These are phyloP conservation scores for Galerucella calmariensis DNA, from an alignment of 2,888 invertebrate species.

Conservation along the genomic window DNA sequence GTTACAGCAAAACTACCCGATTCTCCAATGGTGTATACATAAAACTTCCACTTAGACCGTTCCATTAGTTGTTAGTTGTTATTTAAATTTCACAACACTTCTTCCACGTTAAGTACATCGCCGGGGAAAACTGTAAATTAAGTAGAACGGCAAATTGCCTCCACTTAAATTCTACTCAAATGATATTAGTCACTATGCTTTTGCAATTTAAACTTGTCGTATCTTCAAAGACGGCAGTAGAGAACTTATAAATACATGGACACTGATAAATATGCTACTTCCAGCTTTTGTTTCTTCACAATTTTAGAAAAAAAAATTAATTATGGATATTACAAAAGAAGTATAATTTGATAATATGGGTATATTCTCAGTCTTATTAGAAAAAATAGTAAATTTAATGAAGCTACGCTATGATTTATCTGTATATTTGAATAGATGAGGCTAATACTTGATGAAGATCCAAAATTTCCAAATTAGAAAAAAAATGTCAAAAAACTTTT, in stretches of 20 bases:
- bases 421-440: no score
- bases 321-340: background rate
- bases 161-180: conserved; percentile 8
- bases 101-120: background rate
- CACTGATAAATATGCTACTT: conserved; percentile 12
- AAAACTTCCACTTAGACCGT: no score
- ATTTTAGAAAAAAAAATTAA: background rate
- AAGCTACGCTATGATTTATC: no score
- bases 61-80: no score
- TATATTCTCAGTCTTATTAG: no score
- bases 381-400: no score
- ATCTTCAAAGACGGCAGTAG: conserved; percentile 7
- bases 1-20: no score
- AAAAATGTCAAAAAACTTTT: no score
- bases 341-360: background rate
- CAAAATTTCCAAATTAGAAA: no score
- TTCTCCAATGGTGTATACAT: no score
- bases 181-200: conserved; percentile 17
- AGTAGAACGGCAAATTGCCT: conserved; percentile 14
- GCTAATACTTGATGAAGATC: no score
- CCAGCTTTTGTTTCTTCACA: background rate
- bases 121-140: background rate
- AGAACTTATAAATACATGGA: conserved; percentile 6
- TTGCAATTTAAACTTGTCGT: conserved; percentile 12
- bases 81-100: background rate